Conservation (phyloP, 2,888 invertebrate species). For the Leptopilina syphax region DNA sequence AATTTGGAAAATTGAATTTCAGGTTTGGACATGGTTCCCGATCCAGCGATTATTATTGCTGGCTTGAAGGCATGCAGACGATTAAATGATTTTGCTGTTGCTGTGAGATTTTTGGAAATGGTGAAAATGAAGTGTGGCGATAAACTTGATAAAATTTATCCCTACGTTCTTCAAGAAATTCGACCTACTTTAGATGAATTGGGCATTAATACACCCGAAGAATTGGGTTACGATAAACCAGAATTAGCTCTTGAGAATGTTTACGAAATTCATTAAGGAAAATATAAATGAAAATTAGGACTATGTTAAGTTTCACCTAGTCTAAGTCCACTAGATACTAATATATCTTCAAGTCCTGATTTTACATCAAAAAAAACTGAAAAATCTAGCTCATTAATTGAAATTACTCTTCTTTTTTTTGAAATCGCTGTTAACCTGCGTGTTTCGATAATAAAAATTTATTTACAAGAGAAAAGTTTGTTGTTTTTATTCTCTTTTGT, state of each 20-base stretch:
- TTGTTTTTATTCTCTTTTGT: slow-evolving; percentile 2
- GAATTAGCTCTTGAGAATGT: slow-evolving; percentile 91
- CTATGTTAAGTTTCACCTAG: slow-evolving; percentile 53
- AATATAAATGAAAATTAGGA: slow-evolving; percentile 16
- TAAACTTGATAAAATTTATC: slow-evolving; percentile 87
- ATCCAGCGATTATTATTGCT: slow-evolving; percentile 92
- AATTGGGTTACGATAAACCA: slow-evolving; percentile 97
- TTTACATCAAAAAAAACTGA: neutral
- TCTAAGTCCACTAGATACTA: slow-evolving; percentile 41
- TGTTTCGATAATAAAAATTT: slow-evolving; percentile 50
- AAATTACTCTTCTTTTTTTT: neutral
- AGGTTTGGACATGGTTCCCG: slow-evolving; percentile 95
- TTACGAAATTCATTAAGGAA: slow-evolving; percentile 81
- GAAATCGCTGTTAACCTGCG: slow-evolving; percentile 42
- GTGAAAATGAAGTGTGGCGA: slow-evolving; percentile 92
- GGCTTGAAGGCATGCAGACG: slow-evolving; percentile 94
- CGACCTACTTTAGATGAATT: slow-evolving; percentile 94
- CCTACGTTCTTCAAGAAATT: slow-evolving; percentile 93
- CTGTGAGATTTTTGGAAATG: slow-evolving; percentile 94
- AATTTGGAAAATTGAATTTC: neutral
- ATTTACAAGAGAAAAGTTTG: slow-evolving; percentile 8
- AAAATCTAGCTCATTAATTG: neutral
- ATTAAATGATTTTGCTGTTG: slow-evolving; percentile 95
- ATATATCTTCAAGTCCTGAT: neutral
- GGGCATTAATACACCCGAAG: slow-evolving; percentile 95